Evolutionary conservation across 2,797 vertebrate genomes (phyloP).

Genomic region (Synaphobranchus kaupii): DNA sequence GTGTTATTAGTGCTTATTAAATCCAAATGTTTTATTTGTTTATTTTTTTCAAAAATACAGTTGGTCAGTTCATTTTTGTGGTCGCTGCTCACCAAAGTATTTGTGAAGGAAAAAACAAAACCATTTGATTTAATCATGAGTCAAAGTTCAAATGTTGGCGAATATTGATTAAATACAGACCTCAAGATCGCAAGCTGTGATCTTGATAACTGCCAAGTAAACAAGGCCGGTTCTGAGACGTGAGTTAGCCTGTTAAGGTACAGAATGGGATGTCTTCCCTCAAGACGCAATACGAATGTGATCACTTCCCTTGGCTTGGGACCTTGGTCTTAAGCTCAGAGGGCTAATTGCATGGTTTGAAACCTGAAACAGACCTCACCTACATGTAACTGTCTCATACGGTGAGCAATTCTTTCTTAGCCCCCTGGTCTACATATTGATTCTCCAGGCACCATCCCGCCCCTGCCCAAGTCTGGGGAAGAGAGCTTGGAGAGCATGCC

Average conservation of each 20-base stretch:
- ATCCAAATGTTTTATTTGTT: neutral
- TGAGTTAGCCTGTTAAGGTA: no score
- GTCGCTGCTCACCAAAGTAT: neutral
- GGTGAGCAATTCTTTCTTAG: neutral
- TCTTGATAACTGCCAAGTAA: neutral
- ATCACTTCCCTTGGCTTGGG: no score
- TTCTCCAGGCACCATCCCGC: conserved; percentile 89
- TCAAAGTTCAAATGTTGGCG: neutral
- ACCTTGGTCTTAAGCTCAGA: no score
- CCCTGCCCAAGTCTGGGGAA: conserved; percentile 89
- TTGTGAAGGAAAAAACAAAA: neutral
- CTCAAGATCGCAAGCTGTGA: neutral
- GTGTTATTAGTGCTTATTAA: neutral
- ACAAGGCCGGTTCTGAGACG: neutral
- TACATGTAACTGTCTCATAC: no score
- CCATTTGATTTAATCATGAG: neutral
- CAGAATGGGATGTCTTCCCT: no score
- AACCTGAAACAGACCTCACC: no score
- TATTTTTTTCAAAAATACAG: neutral
- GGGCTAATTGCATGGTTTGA: no score
- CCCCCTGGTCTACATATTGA: neutral
- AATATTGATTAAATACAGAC: neutral
- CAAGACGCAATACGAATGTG: no score
- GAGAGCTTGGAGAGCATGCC: conserved; percentile 82
- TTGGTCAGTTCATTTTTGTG: neutral